Evolutionary conservation across 1,140 invertebrate genomes (phyloP), one percentile per base, ranked within the genome.

Genomic region (Calephelis virginiensis): DNA sequence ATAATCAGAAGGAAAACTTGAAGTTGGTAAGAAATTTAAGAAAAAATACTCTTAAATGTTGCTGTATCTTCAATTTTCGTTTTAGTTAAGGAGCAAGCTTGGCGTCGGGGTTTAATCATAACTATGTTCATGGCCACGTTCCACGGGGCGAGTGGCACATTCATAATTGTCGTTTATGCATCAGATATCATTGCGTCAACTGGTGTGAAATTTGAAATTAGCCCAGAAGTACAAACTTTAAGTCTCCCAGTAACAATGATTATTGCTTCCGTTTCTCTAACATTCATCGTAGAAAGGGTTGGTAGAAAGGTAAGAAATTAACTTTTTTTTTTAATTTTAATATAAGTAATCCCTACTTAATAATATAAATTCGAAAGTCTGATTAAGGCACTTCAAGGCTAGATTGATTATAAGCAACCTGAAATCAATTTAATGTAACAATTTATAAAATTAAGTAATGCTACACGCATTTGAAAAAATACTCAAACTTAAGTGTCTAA

Each of bases 161-260:
- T 73, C 40, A 71, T 67, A 5, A 73, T 80, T 6, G 65, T 68
- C 17, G 77, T 71, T 0, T 77, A 74, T 14, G 78, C 78, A 4
- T 77, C 78, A 5, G 70, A 66, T 8, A 74, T 86, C 13, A 66
- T 88, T 8, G 62, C 61, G 9, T 61, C 75, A 1, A 80, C 82
- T 5, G 82, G 81, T 8, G 72, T 78, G 12, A 63, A 73, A 8
- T 73, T 78, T 37, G 69, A 61, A 3, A 62, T 88, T 13, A 80
- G 76, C 17, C 80, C 84, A 9, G 82, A 89, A 6, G 43, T 87
- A 13, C 77, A 81, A 61, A 68, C 79, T 8, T 46, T 87, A 0
- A 78, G 77, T 56, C 74, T 87, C 40, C 86, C 85, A 1, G 53
- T 77, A 0, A 69, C 83, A 8, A 78, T 86, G 80, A 81, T 81